Percentiles rank a stretch among this genome's conserved stretches.
Conservation (phyloP, 2,113 vertebrate genomes). For the Sorex araneus region DNA sequence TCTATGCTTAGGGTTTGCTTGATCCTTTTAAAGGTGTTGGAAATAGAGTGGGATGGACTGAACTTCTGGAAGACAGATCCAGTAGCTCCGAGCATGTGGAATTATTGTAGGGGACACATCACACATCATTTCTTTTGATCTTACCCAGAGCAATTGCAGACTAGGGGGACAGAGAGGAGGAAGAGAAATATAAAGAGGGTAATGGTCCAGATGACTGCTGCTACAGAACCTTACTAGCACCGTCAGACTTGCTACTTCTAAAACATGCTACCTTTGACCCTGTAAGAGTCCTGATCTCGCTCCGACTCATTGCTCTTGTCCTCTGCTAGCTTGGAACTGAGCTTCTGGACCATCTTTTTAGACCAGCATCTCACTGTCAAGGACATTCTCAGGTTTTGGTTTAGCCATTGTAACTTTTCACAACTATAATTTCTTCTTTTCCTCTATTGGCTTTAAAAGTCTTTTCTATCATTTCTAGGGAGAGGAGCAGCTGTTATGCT, state of each 20-base stretch:
- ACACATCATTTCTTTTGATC: background rate
- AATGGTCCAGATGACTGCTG: background rate
- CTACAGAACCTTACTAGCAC: background rate
- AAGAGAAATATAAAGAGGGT: background rate
- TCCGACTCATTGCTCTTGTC: background rate
- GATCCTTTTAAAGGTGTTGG: background rate
- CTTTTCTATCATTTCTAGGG: background rate
- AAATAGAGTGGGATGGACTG: background rate
- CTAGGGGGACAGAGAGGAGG: background rate
- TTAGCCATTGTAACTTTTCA: background rate
- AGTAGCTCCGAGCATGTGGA: background rate
- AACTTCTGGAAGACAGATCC: background rate
- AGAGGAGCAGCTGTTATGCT: background rate
- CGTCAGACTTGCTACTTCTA: background rate
- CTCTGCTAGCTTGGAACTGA: background rate
- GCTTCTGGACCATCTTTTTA: background rate
- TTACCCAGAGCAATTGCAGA: background rate
- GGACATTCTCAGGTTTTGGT: background rate
- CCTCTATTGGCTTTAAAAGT: background rate
- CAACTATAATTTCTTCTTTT: background rate
- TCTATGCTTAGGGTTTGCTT: background rate
- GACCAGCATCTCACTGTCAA: background rate
- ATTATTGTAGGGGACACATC: no score
- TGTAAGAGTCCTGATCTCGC: no score
- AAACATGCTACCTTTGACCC: fast-evolving